Evolutionary conservation across 2,888 invertebrate species (phyloP), one percentile per base, ranked within the genome.

Genomic region (Liodrosophila aerea): DNA sequence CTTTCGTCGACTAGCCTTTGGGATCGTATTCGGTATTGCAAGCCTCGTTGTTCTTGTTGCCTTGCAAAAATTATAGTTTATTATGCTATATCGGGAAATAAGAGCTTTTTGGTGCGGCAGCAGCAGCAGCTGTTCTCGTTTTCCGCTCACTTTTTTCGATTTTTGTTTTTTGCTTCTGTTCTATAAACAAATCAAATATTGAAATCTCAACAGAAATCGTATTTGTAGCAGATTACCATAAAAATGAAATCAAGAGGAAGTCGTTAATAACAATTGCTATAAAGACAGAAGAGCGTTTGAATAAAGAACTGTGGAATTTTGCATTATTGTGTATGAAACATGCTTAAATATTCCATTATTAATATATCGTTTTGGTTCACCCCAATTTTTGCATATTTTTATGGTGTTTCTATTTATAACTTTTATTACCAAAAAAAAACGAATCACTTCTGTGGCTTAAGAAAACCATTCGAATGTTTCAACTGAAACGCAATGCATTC

Each of bases 1-100:
- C 58, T 64, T 76, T 80, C 61, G 54, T 52, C 60, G 61, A 52
- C 51, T 56, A 47, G 41, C 43, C 36, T 47, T 39, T 27, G 31
- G 41, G 40, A 46, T 64, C 50, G 27, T 31, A 49, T 51, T 51
- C 33, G 46, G 9, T 49, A 46, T 47, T 37, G n/a, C n/a, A n/a
- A n/a, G n/a, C n/a, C n/a, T 49, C 41, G 29, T 27, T 29, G 41
- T 44, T 44, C n/a, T 46, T 59, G 22, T 49, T 64, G 51, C 53
- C 51, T 47, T 53, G 52, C 65, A 53, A 56, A 64, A 80, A 65
- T 73, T 80, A 71, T 71, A 67, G 80, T 80, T 73, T 73, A 64
- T 80, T 78, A 63, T 76, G 44, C 57, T 67, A 50, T 29, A 56
- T 56, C 60, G 64, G 63, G 72, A 74, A 72, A 77, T 65, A 33